Base-by-base conservation (phyloP, 2,113 vertebrate genomes). In the Hydropotes inermis region DNA sequence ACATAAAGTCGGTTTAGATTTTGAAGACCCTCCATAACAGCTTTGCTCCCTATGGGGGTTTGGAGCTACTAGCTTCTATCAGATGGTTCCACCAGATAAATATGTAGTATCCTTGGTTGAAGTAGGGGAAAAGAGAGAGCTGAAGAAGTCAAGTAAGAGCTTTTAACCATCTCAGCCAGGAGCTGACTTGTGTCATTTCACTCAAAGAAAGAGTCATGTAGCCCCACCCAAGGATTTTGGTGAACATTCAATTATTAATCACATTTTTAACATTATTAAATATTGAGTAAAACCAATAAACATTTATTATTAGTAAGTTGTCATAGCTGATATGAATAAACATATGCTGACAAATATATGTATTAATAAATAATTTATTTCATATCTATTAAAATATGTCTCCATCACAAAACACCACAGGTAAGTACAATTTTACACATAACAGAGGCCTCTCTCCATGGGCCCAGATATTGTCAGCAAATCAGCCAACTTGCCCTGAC, bases 171-270 rank as follows among this genome's bases (percentile, higher is more conserved):
- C 28, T 94, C 45, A 76, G 78, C 58, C 60, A 93, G 74, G 25
- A 93, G 79, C 39, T 76, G 61, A 95, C 91, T 57, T 67, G 61
- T 27, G 67, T 87, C 79, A 47, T 95, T 95, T 92, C 60, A 30
- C 61, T 93, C 83, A 58, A 84, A 91, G 61, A 91, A 60, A 61
- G 19, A 43, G 45, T 89, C 74, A 87, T 28, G 13, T 61, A 86
- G 23, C 36, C 83, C 33, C 70, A 87, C 84, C 79, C 61, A 89
- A 83, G 8, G 21, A 61, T 84, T 79, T 36, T 87, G 57, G 83
- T 74, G 27, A 96, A 36, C 47, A 33, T 81, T 96, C 61, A 83
- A 43, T 87, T 96, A 92, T 67, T 81, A 94, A 85, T 96, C 57
- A 89, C 93, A 93, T 39, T 50, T 81, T 91, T 64, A 60, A 89